Conservation (phyloP, 2,888 invertebrate species). For the Drosophila stalkeri region DNA sequence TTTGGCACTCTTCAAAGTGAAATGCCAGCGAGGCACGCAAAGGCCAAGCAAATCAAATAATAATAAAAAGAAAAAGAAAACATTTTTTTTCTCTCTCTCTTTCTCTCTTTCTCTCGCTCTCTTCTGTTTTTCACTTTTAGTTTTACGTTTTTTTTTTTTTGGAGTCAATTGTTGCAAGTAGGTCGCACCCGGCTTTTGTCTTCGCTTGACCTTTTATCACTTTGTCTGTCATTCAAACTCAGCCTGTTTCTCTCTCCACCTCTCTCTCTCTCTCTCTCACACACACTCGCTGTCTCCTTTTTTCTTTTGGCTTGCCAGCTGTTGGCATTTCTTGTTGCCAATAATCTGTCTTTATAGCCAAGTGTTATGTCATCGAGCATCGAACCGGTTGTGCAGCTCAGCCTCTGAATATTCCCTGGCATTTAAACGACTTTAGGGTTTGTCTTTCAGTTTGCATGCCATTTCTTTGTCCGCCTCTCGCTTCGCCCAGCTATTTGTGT, state of each 20-base stretch:
- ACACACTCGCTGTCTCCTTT: neutral
- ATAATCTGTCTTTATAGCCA: slow-evolving; percentile 69
- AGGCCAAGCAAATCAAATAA: slow-evolving; percentile 54
- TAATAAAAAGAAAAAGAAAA: slow-evolving; percentile 16
- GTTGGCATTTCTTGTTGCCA: slow-evolving; percentile 52
- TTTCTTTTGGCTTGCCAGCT: slow-evolving; percentile 15
- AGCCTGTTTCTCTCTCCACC: neutral
- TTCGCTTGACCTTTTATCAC: slow-evolving; percentile 52
- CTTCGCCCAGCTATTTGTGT: slow-evolving; percentile 21
- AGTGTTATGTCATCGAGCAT: slow-evolving; percentile 72
- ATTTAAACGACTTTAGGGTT: slow-evolving; percentile 59
- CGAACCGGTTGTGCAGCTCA: slow-evolving; percentile 67
- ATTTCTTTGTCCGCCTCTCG: slow-evolving; percentile 39
- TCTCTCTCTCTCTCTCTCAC: neutral
- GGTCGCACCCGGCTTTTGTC: slow-evolving; percentile 58
- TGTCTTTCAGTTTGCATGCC: slow-evolving; percentile 34
- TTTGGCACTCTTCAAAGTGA: slow-evolving; percentile 63
- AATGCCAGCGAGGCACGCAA: slow-evolving; percentile 63
- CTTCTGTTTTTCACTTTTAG: slow-evolving; percentile 14
- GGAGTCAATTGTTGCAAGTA: slow-evolving; percentile 48
- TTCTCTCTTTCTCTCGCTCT: neutral
- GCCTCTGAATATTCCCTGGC: slow-evolving; percentile 57
- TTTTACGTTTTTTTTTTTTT: slow-evolving; percentile 6
- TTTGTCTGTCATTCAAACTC: slow-evolving; percentile 8
- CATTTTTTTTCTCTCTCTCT: slow-evolving; percentile 4